A percentile compares a stretch with the other conserved stretches of the same genome.
These are phyloP conservation scores for Siderastrea radians DNA, from an alignment of 92 coral and sea anemone species.

Conservation along the genomic window DNA sequence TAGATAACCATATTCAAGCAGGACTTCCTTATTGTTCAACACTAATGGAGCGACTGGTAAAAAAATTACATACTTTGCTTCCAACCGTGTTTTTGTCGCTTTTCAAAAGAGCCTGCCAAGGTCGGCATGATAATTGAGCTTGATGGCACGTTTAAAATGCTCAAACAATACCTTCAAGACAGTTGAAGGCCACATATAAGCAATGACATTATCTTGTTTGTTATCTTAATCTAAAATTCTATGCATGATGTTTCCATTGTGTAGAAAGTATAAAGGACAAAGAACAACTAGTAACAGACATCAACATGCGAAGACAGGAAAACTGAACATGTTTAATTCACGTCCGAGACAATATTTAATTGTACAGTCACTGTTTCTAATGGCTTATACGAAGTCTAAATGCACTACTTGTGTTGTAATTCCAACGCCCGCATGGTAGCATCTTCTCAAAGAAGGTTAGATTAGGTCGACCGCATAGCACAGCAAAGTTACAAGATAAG, in stretches of 20 bases:
- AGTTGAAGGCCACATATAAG: background rate
- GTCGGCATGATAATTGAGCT: background rate
- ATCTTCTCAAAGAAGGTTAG: background rate
- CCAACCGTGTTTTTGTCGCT: background rate
- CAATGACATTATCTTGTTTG: background rate
- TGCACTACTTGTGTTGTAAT: background rate
- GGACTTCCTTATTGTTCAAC: background rate
- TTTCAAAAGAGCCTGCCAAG: background rate
- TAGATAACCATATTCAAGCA: background rate
- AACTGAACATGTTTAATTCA: background rate
- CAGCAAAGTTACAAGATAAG: background rate
- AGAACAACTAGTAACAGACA: background rate
- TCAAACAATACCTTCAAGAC: constrained; percentile 1
- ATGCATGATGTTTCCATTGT: constrained; percentile 7
- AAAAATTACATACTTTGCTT: background rate
- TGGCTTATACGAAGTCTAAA: background rate
- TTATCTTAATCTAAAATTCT: background rate
- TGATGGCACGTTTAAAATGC: background rate
- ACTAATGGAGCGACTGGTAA: background rate
- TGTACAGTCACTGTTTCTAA: background rate
- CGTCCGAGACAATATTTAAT: background rate
- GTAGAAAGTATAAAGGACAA: background rate
- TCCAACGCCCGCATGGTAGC: background rate
- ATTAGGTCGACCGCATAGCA: background rate
- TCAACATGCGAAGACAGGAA: background rate